phyloP scores from a whole-genome alignment of 2,797 vertebrate genomes.

The Amphiprion clarkii region DNA sequence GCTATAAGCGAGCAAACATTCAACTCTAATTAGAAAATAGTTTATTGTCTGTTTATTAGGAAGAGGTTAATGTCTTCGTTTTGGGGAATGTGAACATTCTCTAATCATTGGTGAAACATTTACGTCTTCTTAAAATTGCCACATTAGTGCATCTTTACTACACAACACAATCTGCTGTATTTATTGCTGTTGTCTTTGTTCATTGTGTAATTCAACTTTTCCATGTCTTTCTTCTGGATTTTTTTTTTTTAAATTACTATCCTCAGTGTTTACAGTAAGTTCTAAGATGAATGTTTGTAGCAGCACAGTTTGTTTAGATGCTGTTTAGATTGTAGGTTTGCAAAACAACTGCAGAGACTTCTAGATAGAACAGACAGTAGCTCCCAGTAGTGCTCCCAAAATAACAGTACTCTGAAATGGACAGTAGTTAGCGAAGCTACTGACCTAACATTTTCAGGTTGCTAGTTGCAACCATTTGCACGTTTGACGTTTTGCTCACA shows the following conservation, averaged over 20 bases:
- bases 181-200: not conserved
- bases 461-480: not conserved
- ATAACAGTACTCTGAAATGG: not conserved
- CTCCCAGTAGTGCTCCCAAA: not conserved
- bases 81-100: no score
- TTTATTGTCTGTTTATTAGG: no score
- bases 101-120: no score
- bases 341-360: not conserved
- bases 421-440: no score
- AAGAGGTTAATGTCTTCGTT: no score
- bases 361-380: conserved; percentile 1
- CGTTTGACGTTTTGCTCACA: not conserved
- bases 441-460: no score
- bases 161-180: not conserved
- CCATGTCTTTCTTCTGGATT: not conserved
- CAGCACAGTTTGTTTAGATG: not conserved
- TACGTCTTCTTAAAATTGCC: not conserved
- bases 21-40: no score
- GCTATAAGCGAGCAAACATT: no score
- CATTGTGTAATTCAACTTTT: not conserved
- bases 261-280: conserved; percentile 12
- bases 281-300: conserved; percentile 5
- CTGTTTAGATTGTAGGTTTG: conserved; percentile 4
- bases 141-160: not conserved
- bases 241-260: not conserved